A percentile compares a stretch with the other conserved stretches of the same genome.
Evolutionary conservation across 1,140 invertebrate species (phyloP).

Genomic region (fruit fly (Drosophila melanogaster)): Release_6_plus_ISO1_MT NT_037436.4:19530501-19531000

Average conservation of each 20-base stretch:
- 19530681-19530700: constrained; percentile 1
- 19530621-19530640: constrained; percentile 65
- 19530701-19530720: not conserved
- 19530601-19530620: constrained; percentile 61
- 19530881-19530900: constrained; percentile 38
- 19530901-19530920: too few relatives aligned
- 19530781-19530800: constrained; percentile 57
- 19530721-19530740: not conserved
- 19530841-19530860: constrained; percentile 52
- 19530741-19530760: constrained; percentile 50
- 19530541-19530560: constrained; percentile 58
- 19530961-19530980: constrained; percentile 58
- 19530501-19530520: constrained; percentile 73
- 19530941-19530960: constrained; percentile 38
- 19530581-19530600: constrained; percentile 60
- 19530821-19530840: constrained; percentile 55
- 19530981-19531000: constrained; percentile 44
- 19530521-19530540: constrained; percentile 69
- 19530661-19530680: constrained; percentile 42
- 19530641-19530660: constrained; percentile 36
- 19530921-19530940: constrained; percentile 20
- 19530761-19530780: constrained; percentile 55
- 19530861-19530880: constrained; percentile 51
- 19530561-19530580: constrained; percentile 65
- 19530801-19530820: constrained; percentile 21